Conservation (phyloP, 2,113 vertebrate species). For the Tympanuchus pallidicinctus region DNA sequence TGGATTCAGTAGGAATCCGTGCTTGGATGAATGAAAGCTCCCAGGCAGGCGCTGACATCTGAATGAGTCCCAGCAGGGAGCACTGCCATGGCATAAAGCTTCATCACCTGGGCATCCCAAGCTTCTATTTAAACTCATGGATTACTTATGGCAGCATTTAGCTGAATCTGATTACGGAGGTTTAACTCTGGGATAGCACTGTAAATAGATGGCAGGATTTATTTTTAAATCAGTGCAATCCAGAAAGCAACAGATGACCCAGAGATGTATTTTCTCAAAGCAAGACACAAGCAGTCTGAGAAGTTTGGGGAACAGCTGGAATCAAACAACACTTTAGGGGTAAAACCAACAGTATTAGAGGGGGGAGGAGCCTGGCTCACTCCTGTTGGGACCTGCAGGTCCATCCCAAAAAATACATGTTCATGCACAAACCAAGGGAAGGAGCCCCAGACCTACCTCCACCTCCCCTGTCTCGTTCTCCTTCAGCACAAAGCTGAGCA, state of each 20-base stretch:
- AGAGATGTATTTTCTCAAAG: not conserved
- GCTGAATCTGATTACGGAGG: not conserved
- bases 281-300: not conserved
- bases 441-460: constrained; percentile 80
- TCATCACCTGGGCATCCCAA: not conserved
- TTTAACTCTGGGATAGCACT: not conserved
- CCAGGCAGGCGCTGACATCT: fast-evolving
- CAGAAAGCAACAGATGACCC: not conserved
- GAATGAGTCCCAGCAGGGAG: fast-evolving
- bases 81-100: not conserved
- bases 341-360: not conserved
- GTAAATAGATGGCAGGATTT: not conserved
- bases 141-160: not conserved
- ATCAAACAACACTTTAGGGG: not conserved
- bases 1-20: not conserved
- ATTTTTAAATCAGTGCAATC: not conserved
- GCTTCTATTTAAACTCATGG: not conserved
- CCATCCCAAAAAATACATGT: fast-evolving
- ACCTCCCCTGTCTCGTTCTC: constrained; percentile 96
- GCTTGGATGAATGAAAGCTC: not conserved
- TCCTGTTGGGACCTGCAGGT: not conserved
- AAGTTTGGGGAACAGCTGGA: not conserved
- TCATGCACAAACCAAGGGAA: not conserved
- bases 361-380: not conserved
- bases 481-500: constrained; percentile 93